Conservation (phyloP, 2,113 vertebrate genomes). For the Hydrolagus affinis region DNA sequence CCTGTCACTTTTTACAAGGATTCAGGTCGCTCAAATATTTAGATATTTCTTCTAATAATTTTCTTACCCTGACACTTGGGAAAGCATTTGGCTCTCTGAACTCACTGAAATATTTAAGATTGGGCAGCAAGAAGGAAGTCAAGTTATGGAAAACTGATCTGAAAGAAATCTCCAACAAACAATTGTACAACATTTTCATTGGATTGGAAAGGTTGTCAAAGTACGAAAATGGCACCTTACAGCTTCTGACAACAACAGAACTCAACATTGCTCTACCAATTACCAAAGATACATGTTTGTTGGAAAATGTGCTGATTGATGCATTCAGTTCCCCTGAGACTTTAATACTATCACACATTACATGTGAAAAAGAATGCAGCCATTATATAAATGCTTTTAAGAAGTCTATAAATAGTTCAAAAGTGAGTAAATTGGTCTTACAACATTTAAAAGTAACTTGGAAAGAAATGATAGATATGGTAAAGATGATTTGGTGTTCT, state of each 20-base stretch:
- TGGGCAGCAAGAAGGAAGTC: slow-evolving; percentile 50
- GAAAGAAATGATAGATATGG: slow-evolving; percentile 42
- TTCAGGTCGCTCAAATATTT: slow-evolving; percentile 52
- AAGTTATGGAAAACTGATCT: slow-evolving; percentile 54
- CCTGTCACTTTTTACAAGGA: slow-evolving; percentile 45
- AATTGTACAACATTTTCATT: slow-evolving; percentile 55
- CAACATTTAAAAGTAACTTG: slow-evolving; percentile 54
- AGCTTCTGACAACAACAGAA: slow-evolving; percentile 46
- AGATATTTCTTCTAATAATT: slow-evolving; percentile 68
- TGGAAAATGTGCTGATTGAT: slow-evolving; percentile 44
- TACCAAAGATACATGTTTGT: slow-evolving; percentile 36
- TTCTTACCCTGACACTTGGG: slow-evolving; percentile 58
- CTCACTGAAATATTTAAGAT: slow-evolving; percentile 57
- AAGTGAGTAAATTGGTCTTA: slow-evolving; percentile 49
- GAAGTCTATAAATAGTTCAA: slow-evolving; percentile 36
- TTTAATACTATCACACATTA: slow-evolving; percentile 55
- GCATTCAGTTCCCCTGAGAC: slow-evolving; percentile 47
- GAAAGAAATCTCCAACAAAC: slow-evolving; percentile 45
- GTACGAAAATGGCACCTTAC: slow-evolving; percentile 59
- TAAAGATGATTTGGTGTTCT: slow-evolving; percentile 50
- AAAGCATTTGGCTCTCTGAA: slow-evolving; percentile 55
- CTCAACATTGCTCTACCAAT: slow-evolving; percentile 52
- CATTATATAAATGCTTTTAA: slow-evolving; percentile 34
- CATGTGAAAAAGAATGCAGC: slow-evolving; percentile 32
- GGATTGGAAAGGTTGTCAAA: slow-evolving; percentile 46